A percentile compares a stretch with the other conserved stretches of the same genome.
Conservation (phyloP, 2,888 invertebrate genomes). For the Drosophila siamana region DNA sequence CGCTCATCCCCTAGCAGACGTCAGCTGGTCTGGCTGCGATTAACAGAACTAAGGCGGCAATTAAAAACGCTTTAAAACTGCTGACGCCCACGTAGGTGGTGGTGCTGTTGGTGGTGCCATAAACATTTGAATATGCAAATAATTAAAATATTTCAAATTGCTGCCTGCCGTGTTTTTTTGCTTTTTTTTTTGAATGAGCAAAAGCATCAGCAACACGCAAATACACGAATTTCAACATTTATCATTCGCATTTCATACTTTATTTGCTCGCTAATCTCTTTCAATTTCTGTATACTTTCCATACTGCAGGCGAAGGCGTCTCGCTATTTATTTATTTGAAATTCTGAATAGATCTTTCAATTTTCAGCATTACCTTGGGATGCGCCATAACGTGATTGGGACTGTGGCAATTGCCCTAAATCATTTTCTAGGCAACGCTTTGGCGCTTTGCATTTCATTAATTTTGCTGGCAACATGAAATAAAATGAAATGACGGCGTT, state of each 20-base stretch:
- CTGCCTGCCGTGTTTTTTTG: constrained; percentile 63
- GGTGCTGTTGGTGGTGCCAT: no score
- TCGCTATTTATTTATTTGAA: no score
- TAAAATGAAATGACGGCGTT: constrained; percentile 25
- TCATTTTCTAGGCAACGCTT: constrained; percentile 12
- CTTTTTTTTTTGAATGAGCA: no score
- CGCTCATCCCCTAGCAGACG: constrained; percentile 36
- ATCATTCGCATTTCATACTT: constrained; percentile 24
- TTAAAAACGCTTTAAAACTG: constrained; percentile 67
- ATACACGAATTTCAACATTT: constrained; percentile 14
- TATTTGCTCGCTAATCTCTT: constrained; percentile 8
- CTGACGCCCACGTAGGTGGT: constrained; percentile 37
- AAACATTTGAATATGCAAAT: constrained; percentile 65
- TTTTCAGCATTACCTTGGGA: not conserved
- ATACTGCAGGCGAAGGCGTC: constrained; percentile 2
- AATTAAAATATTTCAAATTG: constrained; percentile 78
- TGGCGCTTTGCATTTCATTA: not conserved
- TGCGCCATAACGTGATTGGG: not conserved
- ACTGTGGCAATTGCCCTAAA: constrained; percentile 13
- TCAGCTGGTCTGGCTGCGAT: constrained; percentile 65
- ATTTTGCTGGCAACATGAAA: no score
- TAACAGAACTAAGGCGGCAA: constrained; percentile 54
- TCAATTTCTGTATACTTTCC: not conserved
- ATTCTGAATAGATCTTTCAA: not conserved
- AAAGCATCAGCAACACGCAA: constrained; percentile 28